phyloP scores from a whole-genome alignment of 2,888 invertebrate species.

The Leucophenga maculata region DNA sequence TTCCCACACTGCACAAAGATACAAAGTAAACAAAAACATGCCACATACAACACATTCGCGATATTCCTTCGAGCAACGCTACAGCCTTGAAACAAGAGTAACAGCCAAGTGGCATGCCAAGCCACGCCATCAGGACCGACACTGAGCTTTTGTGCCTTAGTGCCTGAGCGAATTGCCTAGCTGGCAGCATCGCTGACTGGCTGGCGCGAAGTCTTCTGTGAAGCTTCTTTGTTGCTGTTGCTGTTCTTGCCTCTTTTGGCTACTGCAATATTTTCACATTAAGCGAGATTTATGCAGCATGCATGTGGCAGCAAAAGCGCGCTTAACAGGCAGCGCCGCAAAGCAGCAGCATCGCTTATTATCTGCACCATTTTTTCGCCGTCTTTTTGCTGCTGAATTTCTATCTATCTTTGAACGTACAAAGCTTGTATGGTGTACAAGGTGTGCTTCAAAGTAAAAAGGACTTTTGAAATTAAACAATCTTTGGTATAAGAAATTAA shows the following conservation, averaged over 20 bases:
- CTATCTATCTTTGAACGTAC: background rate
- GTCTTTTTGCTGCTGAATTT: background rate
- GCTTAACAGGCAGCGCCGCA: background rate
- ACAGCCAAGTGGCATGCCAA: background rate
- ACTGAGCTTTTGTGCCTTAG: too few species aligned
- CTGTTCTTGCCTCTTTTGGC: constrained; percentile 38
- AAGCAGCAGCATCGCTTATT: background rate
- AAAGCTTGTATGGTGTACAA: too few species aligned
- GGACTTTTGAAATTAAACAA: too few species aligned
- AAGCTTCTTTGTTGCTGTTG: constrained; percentile 4
- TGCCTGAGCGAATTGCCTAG: too few species aligned
- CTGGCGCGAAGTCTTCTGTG: background rate
- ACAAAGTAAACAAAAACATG: too few species aligned
- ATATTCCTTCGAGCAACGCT: too few species aligned
- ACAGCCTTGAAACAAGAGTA: background rate
- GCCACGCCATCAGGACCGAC: background rate
- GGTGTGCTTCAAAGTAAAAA: too few species aligned
- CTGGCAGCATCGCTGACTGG: too few species aligned
- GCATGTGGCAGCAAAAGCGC: constrained; percentile 30
- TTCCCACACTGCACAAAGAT: background rate
- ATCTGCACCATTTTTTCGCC: background rate
- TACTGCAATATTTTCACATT: constrained; percentile 50
- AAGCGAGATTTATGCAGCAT: constrained; percentile 54
- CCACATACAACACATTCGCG: too few species aligned
- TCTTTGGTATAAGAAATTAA: too few species aligned